Evolutionary conservation across 2,797 vertebrate genomes (phyloP).

Genomic region (Parauchenoglanis punctatus): DNA sequence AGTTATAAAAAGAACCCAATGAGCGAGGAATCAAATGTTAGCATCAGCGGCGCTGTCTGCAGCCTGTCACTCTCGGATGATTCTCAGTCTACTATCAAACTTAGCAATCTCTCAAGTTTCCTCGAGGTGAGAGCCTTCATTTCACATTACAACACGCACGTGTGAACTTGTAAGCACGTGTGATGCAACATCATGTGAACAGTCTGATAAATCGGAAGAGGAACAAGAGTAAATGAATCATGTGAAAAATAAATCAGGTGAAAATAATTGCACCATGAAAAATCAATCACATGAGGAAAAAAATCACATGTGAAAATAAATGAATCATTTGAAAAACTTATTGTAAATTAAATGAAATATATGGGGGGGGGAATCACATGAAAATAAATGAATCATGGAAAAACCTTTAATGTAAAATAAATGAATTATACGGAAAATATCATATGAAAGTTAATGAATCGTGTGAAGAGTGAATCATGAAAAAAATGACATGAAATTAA

Average conservation of each 20-base stretch:
- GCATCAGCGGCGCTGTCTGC: constrained; percentile 70
- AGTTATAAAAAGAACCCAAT: constrained; percentile 63
- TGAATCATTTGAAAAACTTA: background rate
- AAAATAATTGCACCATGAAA: background rate
- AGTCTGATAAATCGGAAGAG: background rate
- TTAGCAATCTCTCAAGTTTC: constrained; percentile 62
- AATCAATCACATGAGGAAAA: background rate
- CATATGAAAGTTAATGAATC: background rate
- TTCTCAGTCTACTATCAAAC: constrained; percentile 16
- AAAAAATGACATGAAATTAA: background rate
- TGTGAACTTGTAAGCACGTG: background rate
- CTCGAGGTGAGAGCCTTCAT: constrained; percentile 68
- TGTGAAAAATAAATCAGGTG: background rate
- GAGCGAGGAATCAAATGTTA: constrained; percentile 50
- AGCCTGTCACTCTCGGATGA: constrained; percentile 61
- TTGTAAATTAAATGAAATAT: background rate
- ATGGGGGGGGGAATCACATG: too few relatives aligned
- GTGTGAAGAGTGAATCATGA: too few relatives aligned
- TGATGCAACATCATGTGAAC: too few relatives aligned
- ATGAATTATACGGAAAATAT: background rate
- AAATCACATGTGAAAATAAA: background rate
- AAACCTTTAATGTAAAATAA: background rate
- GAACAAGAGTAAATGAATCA: background rate
- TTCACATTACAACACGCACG: background rate
- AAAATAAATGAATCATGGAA: background rate